A percentile compares a stretch with the other conserved stretches of the same genome.
Evolutionary conservation across 2,888 invertebrate genomes (phyloP).

Genomic region (Oscheius onirici): DNA sequence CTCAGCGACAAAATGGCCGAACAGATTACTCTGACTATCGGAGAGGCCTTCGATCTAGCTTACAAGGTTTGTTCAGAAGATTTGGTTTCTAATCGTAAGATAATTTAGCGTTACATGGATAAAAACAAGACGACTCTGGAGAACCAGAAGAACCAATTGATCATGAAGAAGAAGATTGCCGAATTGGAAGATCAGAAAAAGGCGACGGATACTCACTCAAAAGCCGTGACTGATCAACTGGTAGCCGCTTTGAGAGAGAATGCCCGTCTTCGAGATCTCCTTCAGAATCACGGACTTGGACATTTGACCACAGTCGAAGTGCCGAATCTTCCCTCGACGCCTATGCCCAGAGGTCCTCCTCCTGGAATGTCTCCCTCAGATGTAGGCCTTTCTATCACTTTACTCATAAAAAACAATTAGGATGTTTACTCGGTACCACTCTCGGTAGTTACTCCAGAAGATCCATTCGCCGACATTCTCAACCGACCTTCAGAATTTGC

Average conservation of each 20-base stretch:
- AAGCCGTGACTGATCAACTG: constrained; percentile 23
- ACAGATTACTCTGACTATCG: constrained; percentile 95
- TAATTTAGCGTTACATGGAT: constrained; percentile 77
- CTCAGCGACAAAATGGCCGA: constrained; percentile 96
- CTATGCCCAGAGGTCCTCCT: constrained; percentile 42
- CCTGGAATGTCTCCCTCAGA: constrained; percentile 11
- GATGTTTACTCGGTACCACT: constrained; percentile 3
- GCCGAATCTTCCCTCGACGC: constrained; percentile 33
- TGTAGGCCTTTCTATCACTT: not conserved
- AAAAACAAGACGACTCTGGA: constrained; percentile 89
- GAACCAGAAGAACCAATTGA: constrained; percentile 81
- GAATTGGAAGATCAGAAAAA: constrained; percentile 82
- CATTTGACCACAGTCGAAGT: not conserved
- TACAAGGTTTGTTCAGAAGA: constrained; percentile 76
- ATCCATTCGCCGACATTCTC: constrained; percentile 31
- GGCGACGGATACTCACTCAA: constrained; percentile 9
- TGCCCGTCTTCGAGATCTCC: constrained; percentile 15
- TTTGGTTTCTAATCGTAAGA: not conserved
- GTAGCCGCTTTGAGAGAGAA: constrained; percentile 9
- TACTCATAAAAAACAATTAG: too few species aligned
- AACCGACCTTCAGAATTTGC: constrained; percentile 17
- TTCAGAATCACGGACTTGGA: constrained; percentile 21
- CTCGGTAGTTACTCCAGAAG: constrained; percentile 12
- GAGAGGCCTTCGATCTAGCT: constrained; percentile 96
- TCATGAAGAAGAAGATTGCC: constrained; percentile 86